Conservation (phyloP, 2,113 vertebrate species). For the Varanus komodoensis region DNA sequence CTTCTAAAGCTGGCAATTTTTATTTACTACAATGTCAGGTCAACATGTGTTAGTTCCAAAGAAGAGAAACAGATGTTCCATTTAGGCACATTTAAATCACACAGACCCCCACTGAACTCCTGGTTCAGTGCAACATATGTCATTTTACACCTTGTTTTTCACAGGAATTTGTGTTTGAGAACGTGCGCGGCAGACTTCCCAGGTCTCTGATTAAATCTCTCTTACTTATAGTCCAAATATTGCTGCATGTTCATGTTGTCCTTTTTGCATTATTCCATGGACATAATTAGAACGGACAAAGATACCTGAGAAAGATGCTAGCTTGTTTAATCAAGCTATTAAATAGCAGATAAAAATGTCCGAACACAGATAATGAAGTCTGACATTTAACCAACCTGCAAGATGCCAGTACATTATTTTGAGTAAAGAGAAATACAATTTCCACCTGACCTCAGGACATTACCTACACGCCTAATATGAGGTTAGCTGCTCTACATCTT, state of each 20-base stretch:
- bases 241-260: not conserved
- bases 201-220: not conserved
- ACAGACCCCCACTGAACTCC: not conserved
- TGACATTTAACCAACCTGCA: not conserved
- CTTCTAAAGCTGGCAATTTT: not conserved
- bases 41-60: not conserved
- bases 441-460: not conserved
- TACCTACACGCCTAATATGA: not conserved
- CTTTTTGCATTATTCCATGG: not conserved
- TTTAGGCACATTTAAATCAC: not conserved
- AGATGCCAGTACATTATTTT: not conserved
- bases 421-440: not conserved
- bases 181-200: not conserved
- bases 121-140: not conserved
- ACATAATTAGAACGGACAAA: not conserved
- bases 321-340: not conserved
- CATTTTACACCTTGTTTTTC: not conserved
- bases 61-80: constrained; percentile 3
- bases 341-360: not conserved
- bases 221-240: not conserved
- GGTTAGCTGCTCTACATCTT: not conserved
- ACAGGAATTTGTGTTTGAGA: not conserved
- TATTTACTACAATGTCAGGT: constrained; percentile 19
- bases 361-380: not conserved
- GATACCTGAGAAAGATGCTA: not conserved